phyloP scores from a whole-genome alignment of 2,113 vertebrate species.

The Microcebus jonahi region DNA sequence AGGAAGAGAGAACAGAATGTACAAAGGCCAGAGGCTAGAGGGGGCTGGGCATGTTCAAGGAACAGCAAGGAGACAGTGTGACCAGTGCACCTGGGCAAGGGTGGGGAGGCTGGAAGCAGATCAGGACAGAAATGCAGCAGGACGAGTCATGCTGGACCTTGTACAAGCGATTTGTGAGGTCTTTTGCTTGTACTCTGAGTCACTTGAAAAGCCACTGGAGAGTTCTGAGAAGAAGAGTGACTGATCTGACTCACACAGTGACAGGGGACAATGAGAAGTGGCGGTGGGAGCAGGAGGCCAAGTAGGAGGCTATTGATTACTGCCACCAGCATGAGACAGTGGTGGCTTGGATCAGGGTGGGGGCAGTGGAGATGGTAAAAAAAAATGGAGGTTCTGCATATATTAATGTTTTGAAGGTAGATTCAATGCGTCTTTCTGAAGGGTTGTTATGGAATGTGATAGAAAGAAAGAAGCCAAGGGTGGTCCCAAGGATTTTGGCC shows the following conservation, averaged over 20 bases:
- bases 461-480: neutral
- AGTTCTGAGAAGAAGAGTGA: neutral
- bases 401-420: neutral
- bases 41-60: neutral
- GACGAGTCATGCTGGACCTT: neutral
- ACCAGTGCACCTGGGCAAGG: rapidly evolving
- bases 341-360: neutral
- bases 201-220: neutral
- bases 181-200: neutral
- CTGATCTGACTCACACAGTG: neutral
- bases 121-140: neutral
- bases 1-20: neutral
- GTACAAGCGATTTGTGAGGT: neutral
- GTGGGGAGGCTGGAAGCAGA: neutral
- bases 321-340: neutral
- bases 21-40: neutral
- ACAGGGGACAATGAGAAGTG: neutral
- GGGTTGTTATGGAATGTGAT: neutral
- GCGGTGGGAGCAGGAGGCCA: neutral
- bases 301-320: neutral
- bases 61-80: neutral
- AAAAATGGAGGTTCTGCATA: neutral
- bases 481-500: neutral
- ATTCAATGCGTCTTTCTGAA: neutral
- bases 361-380: neutral